Evolutionary conservation across 2,888 invertebrate species (phyloP), one percentile per base, ranked within the genome.

Genomic region (Rhogogaster chlorosoma): DNA sequence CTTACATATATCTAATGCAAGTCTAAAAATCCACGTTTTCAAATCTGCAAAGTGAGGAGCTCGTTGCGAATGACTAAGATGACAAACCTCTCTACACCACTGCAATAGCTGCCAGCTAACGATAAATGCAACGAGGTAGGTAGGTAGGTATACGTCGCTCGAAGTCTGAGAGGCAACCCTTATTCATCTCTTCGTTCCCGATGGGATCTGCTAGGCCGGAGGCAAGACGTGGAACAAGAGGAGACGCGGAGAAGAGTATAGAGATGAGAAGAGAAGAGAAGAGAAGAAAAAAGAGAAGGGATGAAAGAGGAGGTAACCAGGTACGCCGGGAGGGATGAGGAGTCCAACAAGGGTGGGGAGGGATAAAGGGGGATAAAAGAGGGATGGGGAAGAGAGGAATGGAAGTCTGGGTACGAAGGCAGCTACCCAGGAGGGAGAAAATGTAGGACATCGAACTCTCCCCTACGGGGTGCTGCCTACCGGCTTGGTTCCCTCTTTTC

Each of bases 381-480:
- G 64, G 77, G 75, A 61, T 22, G 26, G 36, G n/a, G 12, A 26
- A 57, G 45, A n/a, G 73, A 57, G 84, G 84, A 78, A 36, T 71
- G 49, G 42, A 83, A 67, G 83, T 83, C 83, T 83, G 83, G 78
- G 75, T n/a, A 70, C 83, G 64, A 85, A 83, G 71, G 45, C 22
- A 80, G 87, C 78, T 88, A 87, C 83, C 85, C 75, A 87, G 86
- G 88, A 87, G 88, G 88, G 78, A 87, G 87, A 88, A 88, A 91
- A 91, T 91, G 89, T 91, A 89, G 90, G 89, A 91, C 91, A 89
- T 91, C 91, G 91, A 91, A 91, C 90, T 89, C 89, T 89, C 87
- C 88, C 85, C 88, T 84, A 73, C 77, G 83, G 84, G 83, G 83
- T 64, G 77, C 78, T 57, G 77, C 83, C 80, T 83, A 61, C 84